phyloP scores from a whole-genome alignment of 2,888 invertebrate species.

The Axea sp. region DNA sequence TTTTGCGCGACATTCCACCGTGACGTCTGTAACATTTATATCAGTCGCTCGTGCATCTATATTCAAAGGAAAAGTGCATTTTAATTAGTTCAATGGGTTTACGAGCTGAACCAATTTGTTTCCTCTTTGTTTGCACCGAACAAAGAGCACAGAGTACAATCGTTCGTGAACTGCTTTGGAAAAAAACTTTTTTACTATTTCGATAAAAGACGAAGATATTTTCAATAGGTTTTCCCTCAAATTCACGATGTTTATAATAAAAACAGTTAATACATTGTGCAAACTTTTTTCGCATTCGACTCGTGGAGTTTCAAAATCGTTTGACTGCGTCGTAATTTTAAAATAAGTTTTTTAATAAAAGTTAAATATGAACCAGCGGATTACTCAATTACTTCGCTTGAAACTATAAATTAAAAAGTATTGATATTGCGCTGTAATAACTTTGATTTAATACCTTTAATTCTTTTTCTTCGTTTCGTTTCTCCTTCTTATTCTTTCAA shows the following conservation, averaged over 20 bases:
- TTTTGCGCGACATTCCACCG: slow-evolving; percentile 18
- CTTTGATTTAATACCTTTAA: no score
- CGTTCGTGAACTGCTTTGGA: slow-evolving; percentile 2
- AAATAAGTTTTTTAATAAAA: no score
- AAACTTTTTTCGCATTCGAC: no score
- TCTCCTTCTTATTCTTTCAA: no score
- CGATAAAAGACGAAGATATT: background rate
- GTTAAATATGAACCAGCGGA: no score
- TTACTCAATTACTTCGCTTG: no score
- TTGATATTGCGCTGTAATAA: no score
- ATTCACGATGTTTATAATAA: slow-evolving; percentile 15
- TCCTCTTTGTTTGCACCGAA: slow-evolving; percentile 15
- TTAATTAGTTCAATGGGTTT: slow-evolving; percentile 51
- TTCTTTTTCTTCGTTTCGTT: no score
- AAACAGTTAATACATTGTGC: slow-evolving; percentile 3
- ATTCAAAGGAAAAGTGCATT: slow-evolving; percentile 36
- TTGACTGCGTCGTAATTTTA: no score
- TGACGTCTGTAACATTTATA: slow-evolving; percentile 14
- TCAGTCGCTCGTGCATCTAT: slow-evolving; percentile 11
- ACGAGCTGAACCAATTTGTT: slow-evolving; percentile 35
- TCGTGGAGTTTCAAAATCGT: no score
- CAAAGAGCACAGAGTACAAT: slow-evolving; percentile 14
- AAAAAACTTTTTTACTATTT: slow-evolving; percentile 2
- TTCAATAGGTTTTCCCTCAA: background rate
- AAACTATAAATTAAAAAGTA: no score